Evolutionary conservation across 2,888 invertebrate species (phyloP).

Genomic region (Mythimna albipuncta): DNA sequence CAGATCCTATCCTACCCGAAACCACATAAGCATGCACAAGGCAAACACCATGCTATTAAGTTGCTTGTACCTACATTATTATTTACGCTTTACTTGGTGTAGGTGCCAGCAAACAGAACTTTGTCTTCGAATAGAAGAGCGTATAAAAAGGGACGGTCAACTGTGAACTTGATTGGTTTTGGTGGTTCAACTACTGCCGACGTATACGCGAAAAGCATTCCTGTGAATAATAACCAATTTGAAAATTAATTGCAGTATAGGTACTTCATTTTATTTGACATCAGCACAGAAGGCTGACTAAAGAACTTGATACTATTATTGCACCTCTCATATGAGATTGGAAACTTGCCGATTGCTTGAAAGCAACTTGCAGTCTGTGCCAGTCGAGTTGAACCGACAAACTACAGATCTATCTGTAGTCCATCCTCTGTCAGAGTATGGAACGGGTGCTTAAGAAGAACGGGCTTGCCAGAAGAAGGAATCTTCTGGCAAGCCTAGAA

Average conservation of each 20-base stretch:
- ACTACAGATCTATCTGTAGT: too few relatives aligned
- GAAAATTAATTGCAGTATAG: background rate
- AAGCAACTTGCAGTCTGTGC: too few relatives aligned
- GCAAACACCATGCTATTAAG: conserved; percentile 15
- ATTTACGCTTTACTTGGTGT: conserved; percentile 31
- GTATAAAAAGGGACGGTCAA: conserved; percentile 54
- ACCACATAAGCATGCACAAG: conserved; percentile 34
- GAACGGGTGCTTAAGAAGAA: too few relatives aligned
- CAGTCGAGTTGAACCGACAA: too few relatives aligned
- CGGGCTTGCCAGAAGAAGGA: too few relatives aligned
- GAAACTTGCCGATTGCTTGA: background rate
- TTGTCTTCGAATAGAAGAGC: conserved; percentile 57
- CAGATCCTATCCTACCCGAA: too few relatives aligned
- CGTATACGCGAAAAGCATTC: background rate
- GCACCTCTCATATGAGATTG: too few relatives aligned
- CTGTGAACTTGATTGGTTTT: conserved; percentile 32
- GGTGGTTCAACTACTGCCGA: conserved; percentile 27
- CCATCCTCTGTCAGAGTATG: too few relatives aligned
- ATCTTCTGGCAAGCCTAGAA: too few relatives aligned
- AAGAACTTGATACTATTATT: background rate
- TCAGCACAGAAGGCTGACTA: background rate
- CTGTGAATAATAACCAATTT: conserved; percentile 36
- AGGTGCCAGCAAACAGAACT: conserved; percentile 58
- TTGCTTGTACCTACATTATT: conserved; percentile 29
- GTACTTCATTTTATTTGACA: background rate